Base-by-base conservation (phyloP, 2,888 invertebrate species). In the Mythimna impura region DNA sequence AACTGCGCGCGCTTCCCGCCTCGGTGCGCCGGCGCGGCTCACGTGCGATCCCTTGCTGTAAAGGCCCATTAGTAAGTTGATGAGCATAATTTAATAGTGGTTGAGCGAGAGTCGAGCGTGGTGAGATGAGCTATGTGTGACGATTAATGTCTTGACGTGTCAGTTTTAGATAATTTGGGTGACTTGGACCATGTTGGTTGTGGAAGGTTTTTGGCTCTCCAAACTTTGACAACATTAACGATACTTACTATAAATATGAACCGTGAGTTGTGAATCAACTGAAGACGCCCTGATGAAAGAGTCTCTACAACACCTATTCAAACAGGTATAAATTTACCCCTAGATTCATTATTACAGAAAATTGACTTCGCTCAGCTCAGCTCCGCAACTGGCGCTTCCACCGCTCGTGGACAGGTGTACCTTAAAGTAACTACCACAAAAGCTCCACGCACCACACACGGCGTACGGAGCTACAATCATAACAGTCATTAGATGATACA, bases 401-500 rank as follows among this genome's bases (percentile, higher is more conserved):
- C 9, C 7, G 64, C 55, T 65, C 10, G 30, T 10, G n/a, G 50
- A 52, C 78, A 81, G 66, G 54, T 70, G 73, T 64, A 67, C 71
- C 70, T 22, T 68, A 22, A 34, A 64, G 36, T 30, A 22, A 14
- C 10, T 30, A 57, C 36, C 47, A 50, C 47, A 30, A 50, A 73
- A 76, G n/a, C 55, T 25, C 54, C 22, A 3, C 50, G 22, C 58
- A 43, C 62, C 70, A 57, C 66, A 68, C 54, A 64, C 57, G 30
- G 17, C 12, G 22, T 10, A 5, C 20, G n/a, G 10, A 7, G 22
- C 12, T 60, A 78, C 84, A 25, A 25, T 25, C 25, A 81, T 57
- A 75, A 76, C 76, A 55, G 60, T 67, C 75, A 73, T 84, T 81
- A 78, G 65, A 63, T 60, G 60, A 52, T 67, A 78, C 81, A 76